These are phyloP conservation scores for Drosophila kurseongensis DNA, from an alignment of 1,140 invertebrate species.

Conservation along the genomic window DNA sequence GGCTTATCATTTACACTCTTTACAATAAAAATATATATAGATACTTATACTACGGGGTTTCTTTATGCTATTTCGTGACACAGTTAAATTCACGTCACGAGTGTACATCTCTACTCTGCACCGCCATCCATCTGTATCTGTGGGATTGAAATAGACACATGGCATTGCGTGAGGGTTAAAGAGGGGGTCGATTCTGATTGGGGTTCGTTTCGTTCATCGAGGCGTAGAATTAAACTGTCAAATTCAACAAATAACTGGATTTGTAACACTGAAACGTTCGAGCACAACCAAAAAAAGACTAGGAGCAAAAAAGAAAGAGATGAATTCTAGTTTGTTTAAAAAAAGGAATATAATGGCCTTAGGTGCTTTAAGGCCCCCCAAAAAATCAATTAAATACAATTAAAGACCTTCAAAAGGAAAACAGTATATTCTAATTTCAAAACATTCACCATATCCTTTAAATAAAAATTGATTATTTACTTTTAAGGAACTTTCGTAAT, in stretches of 20 bases:
- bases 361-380: neutral
- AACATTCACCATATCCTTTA: no score
- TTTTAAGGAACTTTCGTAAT: no score
- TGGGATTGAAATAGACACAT: conserved; percentile 67
- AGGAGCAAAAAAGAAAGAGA: neutral
- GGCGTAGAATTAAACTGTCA: conserved; percentile 84
- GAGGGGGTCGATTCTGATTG: conserved; percentile 19
- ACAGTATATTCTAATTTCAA: no score
- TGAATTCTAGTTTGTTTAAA: neutral
- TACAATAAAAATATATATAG: no score
- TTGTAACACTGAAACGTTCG: conserved; percentile 47
- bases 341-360: no score
- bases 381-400: no score
- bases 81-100: neutral
- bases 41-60: no score
- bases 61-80: neutral
- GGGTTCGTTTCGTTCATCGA: conserved; percentile 60
- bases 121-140: conserved; percentile 14
- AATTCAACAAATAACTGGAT: conserved; percentile 82
- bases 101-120: neutral
- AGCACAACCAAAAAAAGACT: neutral
- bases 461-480: no score
- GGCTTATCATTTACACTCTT: no score
- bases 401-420: no score
- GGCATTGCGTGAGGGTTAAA: conserved; percentile 38